A percentile compares a stretch with the other conserved stretches of the same genome.
phyloP scores from a whole-genome alignment of 2,113 vertebrate species.

The Romanogobio albipinnatus region DNA sequence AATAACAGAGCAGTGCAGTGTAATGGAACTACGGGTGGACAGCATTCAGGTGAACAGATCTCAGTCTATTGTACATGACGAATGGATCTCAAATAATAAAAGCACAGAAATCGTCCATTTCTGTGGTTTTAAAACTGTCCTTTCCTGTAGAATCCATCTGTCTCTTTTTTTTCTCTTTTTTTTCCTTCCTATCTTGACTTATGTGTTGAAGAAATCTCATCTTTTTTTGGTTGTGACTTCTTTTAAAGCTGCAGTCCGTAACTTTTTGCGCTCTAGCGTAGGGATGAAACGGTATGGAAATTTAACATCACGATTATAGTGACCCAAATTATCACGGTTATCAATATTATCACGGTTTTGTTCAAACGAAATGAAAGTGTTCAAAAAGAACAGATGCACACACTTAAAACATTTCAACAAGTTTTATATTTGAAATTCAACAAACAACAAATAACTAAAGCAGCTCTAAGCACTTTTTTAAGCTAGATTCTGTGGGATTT shows the following conservation, averaged over 20 bases:
- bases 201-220: conserved; percentile 64
- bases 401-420: no score
- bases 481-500: no score
- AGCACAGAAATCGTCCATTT: conserved; percentile 23
- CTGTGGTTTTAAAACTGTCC: conserved; percentile 49
- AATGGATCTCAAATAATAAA: background rate
- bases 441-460: no score
- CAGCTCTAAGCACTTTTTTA: no score
- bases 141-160: conserved; percentile 35
- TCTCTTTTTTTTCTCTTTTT: background rate
- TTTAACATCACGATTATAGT: no score
- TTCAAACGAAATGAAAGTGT: no score
- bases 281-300: no score
- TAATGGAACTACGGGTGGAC: background rate
- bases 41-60: background rate
- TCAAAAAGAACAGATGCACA: no score
- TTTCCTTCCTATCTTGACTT: conserved; percentile 27
- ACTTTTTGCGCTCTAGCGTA: no score
- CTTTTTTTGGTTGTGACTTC: conserved; percentile 62
- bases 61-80: background rate
- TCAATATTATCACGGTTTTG: no score
- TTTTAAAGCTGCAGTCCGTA: conserved; percentile 51
- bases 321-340: no score
- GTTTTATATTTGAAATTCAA: no score
- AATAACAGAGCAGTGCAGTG: background rate